These are phyloP conservation scores for Scaptomyza graminum DNA, from an alignment of 1,140 invertebrate genomes.

Conservation along the genomic window DNA sequence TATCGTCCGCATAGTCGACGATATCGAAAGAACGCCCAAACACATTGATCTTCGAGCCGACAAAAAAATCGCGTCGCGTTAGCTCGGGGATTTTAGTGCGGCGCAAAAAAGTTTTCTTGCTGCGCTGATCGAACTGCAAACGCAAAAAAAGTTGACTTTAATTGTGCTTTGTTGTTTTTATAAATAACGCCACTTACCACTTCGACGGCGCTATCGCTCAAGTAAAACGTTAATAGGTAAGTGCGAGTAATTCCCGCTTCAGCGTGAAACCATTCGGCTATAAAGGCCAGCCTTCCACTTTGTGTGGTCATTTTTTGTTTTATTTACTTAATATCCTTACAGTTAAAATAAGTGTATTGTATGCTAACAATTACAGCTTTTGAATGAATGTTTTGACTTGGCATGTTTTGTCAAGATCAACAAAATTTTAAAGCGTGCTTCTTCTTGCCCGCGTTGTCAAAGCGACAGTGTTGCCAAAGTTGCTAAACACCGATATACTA, in stretches of 20 bases:
- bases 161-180: background rate
- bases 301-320: slow-evolving; percentile 32
- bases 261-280: slow-evolving; percentile 93
- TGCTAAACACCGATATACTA: background rate
- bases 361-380: slow-evolving; percentile 8
- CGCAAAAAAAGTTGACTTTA: background rate
- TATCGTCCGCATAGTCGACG: slow-evolving; percentile 90
- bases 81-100: slow-evolving; percentile 89
- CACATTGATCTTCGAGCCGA: slow-evolving; percentile 91
- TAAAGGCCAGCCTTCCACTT: slow-evolving; percentile 85
- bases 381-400: slow-evolving; percentile 21
- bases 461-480: slow-evolving; percentile 39
- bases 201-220: slow-evolving; percentile 90
- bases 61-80: slow-evolving; percentile 88
- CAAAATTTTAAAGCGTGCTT: slow-evolving; percentile 45
- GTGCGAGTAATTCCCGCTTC: slow-evolving; percentile 88
- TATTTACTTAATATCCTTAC: background rate
- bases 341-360: slow-evolving; percentile 5
- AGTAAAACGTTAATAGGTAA: slow-evolving; percentile 91
- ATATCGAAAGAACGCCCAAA: slow-evolving; percentile 91
- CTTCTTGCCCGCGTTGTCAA: slow-evolving; percentile 63
- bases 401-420: slow-evolving; percentile 38
- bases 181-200: slow-evolving; percentile 85
- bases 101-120: slow-evolving; percentile 89
- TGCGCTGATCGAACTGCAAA: slow-evolving; percentile 90